Conservation (phyloP, 2,888 invertebrate genomes). For the Allophyes oxyacanthae region DNA sequence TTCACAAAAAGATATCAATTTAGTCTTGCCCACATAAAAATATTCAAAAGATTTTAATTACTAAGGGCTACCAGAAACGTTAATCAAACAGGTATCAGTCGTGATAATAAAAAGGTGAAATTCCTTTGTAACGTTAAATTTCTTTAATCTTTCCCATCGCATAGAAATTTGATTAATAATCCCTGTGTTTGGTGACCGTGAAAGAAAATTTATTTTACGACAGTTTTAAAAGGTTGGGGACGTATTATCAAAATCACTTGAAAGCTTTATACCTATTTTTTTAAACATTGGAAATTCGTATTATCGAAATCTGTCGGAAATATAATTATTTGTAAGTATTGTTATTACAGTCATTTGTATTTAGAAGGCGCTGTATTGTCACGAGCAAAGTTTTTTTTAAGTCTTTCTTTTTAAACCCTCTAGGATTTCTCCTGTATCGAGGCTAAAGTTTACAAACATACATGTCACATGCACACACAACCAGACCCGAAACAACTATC, state of each 20-base stretch:
- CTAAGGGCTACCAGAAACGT: constrained; percentile 34
- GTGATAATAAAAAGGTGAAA: constrained; percentile 48
- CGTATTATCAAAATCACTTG: constrained; percentile 21
- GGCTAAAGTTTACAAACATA: too few species aligned
- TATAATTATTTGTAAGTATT: too few species aligned
- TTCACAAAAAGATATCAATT: constrained; percentile 9
- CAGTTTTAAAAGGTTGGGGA: constrained; percentile 30
- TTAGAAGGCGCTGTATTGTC: too few species aligned
- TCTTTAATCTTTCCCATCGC: constrained; percentile 48
- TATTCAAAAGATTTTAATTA: constrained; percentile 50
- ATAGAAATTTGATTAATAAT: constrained; percentile 61
- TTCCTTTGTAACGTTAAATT: constrained; percentile 43
- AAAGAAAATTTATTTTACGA: constrained; percentile 40
- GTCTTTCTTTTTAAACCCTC: too few species aligned
- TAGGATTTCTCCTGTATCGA: too few species aligned
- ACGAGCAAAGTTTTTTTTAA: too few species aligned
- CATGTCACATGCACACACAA: too few species aligned
- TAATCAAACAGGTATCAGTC: constrained; percentile 49
- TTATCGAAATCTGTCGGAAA: too few species aligned
- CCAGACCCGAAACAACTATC: too few species aligned
- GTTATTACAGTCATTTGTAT: too few species aligned
- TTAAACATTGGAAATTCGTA: too few species aligned
- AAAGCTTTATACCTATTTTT: constrained; percentile 5
- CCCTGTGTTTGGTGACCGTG: constrained; percentile 52
- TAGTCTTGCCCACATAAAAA: constrained; percentile 11